Evolutionary conservation across 2,888 invertebrate species (phyloP), one percentile per base, ranked within the genome.

Genomic region (Ormyrus rosae): DNA sequence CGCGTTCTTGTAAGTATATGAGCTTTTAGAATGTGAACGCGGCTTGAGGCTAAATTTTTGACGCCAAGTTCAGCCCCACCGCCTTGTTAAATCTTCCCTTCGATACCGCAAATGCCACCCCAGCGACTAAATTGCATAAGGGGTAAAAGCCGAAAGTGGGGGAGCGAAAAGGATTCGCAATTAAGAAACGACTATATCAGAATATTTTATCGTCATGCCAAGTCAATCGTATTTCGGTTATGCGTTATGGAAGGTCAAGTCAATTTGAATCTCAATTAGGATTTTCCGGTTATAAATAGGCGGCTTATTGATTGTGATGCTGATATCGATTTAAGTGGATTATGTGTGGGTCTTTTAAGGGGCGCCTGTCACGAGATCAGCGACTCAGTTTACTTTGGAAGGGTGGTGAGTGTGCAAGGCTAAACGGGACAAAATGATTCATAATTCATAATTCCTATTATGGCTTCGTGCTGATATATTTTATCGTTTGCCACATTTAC

Each of bases 251-350:
- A 13, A 6, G 9, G n/a, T 51, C 45, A 48, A 56, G 67, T 50
- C 68, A 68, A 80, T 74, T 80, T 70, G 58, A 80, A 68, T 71
- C 67, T 63, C 71, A 71, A 76, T 80, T 72, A 72, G 56, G 63
- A 72, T 71, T 80, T 79, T 74, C 74, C 79, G 56, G 64, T 80
- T 75, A 60, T 80, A 75, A 75, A 80, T 80, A 80, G 58, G 58
- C 34, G n/a, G 50, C 50, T 68, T 71, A 80, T 80, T 72, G 76
- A 80, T 76, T 80, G 55, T 13, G 45, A 9, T 46, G 55, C 45
- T 72, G 68, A 72, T 80, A 75, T 80, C 67, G 71, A 80, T 80
- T 80, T 64, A 60, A 74, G 73, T 80, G 70, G 61, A 80, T 80
- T 74, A 74, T 51, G 68, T 69, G 61, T 11, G 50, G 5, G 56